Percentiles rank a stretch among this genome's conserved stretches.
Evolutionary conservation across 1,140 invertebrate genomes (phyloP).

Genomic region (Theocolax elegans): DNA sequence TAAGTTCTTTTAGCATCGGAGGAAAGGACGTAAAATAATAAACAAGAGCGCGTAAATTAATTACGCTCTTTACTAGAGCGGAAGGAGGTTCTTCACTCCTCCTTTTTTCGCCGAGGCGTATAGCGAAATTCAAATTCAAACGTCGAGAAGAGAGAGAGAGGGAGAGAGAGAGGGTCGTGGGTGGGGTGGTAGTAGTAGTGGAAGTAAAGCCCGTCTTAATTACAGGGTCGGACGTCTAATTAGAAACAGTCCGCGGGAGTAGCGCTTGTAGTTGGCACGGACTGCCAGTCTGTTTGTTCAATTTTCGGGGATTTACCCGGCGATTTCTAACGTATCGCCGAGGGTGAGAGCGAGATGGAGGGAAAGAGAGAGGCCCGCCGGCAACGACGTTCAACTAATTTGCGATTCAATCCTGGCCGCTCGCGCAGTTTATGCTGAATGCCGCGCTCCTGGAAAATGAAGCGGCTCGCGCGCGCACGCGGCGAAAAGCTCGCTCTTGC

Average conservation of each 20-base stretch:
- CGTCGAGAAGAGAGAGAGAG: conserved; percentile 8
- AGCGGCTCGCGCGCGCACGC: not conserved
- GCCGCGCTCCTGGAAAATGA: not conserved
- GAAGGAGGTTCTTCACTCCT: conserved; percentile 7
- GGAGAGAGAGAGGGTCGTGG: conserved; percentile 38
- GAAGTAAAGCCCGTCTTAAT: conserved; percentile 54
- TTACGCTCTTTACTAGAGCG: conserved; percentile 30
- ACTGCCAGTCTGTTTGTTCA: conserved; percentile 47
- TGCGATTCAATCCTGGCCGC: conserved; percentile 20
- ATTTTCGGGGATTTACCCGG: conserved; percentile 43
- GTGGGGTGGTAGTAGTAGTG: conserved; percentile 27
- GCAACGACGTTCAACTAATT: conserved; percentile 31
- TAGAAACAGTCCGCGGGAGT: conserved; percentile 49
- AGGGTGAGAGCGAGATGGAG: not conserved
- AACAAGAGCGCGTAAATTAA: conserved; percentile 38
- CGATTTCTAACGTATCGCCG: conserved; percentile 41
- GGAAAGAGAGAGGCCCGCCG: not conserved
- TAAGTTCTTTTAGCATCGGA: not conserved
- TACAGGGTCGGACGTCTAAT: conserved; percentile 54
- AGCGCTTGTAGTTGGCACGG: conserved; percentile 45
- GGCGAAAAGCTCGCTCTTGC: too few species aligned
- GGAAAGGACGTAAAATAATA: conserved; percentile 30
- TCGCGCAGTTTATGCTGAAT: not conserved
- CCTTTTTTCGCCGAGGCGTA: conserved; percentile 5
- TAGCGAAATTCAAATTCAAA: conserved; percentile 42